Evolutionary conservation across 2,888 invertebrate species (phyloP).

Genomic region (Rhingia rostrata): DNA sequence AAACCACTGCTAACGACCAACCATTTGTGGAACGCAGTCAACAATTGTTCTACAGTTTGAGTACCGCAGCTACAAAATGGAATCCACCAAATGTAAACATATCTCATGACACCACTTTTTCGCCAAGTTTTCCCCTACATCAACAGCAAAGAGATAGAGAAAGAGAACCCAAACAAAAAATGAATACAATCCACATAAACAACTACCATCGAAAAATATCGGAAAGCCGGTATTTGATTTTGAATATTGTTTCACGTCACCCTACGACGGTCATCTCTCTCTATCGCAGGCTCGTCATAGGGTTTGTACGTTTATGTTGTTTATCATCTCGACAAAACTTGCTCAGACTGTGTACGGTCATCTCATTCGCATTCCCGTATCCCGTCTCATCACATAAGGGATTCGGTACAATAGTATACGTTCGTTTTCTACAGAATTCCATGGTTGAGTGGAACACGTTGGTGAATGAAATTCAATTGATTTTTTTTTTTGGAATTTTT

Average conservation of each 20-base stretch:
- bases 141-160: not conserved
- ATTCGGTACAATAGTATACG: not conserved
- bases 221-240: conserved; percentile 70
- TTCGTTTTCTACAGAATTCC: not conserved
- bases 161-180: conserved; percentile 34
- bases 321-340: conserved; percentile 1
- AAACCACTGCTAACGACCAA: not conserved
- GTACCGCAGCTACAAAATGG: not conserved
- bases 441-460: conserved; percentile 29
- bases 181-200: conserved; percentile 53
- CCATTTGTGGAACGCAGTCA: conserved; percentile 22
- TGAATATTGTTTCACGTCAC: conserved; percentile 22
- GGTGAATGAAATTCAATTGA: conserved; percentile 68
- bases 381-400: too few relatives aligned
- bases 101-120: conserved; percentile 43
- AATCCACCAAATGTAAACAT: conserved; percentile 2
- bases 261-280: conserved; percentile 12
- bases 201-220: not conserved
- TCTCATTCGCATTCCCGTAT: not conserved
- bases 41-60: conserved; percentile 33
- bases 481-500: conserved; percentile 31
- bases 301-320: conserved; percentile 31
- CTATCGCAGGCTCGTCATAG: not conserved
- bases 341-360: not conserved
- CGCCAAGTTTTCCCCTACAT: conserved; percentile 43